phyloP scores from a whole-genome alignment of 1,140 invertebrate species.

The Meloidogyne floridensis region DNA sequence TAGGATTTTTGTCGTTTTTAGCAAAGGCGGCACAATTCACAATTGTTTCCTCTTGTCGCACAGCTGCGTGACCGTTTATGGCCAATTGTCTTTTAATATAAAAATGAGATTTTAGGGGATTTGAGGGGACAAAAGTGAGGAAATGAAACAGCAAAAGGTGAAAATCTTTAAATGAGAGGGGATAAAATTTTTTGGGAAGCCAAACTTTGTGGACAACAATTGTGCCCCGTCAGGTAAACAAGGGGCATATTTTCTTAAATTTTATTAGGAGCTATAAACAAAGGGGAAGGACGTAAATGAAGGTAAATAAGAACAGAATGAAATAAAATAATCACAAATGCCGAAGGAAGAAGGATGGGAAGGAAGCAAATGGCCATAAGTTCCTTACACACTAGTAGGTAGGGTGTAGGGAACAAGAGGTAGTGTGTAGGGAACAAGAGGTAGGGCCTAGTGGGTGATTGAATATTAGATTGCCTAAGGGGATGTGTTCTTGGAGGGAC shows the following conservation, averaged over 20 bases:
- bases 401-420: no score
- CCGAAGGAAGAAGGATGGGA: no score
- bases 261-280: background rate
- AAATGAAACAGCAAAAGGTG: background rate
- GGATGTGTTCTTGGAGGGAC: no score
- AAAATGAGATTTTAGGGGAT: background rate
- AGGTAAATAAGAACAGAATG: background rate
- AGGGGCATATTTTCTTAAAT: background rate
- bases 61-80: constrained; percentile 8
- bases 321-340: background rate
- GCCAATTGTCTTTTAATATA: constrained; percentile 9
- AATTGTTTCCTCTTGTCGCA: constrained; percentile 1
- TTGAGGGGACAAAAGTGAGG: background rate
- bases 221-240: background rate
- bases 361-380: no score
- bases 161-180: background rate
- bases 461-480: no score
- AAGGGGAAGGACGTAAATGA: background rate
- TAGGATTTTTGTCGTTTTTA: background rate
- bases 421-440: no score
- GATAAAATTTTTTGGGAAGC: background rate
- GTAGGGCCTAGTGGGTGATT: no score
- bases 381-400: no score
- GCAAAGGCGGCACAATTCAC: background rate
- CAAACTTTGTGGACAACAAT: no score